A percentile compares a stretch with the other conserved stretches of the same genome.
Conservation (phyloP, 2,888 invertebrate species). For the Perizoma affinitatum region DNA sequence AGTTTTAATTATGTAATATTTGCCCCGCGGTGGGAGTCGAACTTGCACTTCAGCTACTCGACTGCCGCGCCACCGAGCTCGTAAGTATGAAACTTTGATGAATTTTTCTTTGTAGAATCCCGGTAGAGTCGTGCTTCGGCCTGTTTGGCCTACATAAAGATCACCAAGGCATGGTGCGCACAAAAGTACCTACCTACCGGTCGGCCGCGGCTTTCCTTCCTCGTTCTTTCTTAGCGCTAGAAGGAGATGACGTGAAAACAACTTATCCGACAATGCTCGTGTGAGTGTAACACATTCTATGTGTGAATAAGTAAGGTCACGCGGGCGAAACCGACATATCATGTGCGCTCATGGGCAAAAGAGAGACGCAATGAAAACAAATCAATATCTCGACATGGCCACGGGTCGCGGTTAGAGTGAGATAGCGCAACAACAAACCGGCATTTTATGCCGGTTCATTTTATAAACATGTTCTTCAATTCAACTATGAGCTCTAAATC, state of each 20-base stretch:
- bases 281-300: slow-evolving; percentile 47
- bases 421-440: slow-evolving; percentile 82
- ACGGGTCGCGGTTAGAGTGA: slow-evolving; percentile 72
- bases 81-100: slow-evolving; percentile 3
- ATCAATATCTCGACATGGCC: slow-evolving; percentile 72
- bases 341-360: slow-evolving; percentile 63
- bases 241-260: slow-evolving; percentile 81
- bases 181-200: slow-evolving; percentile 44
- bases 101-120: slow-evolving; percentile 13
- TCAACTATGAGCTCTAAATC: slow-evolving; percentile 57
- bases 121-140: slow-evolving; percentile 41
- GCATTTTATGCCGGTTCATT: slow-evolving; percentile 72
- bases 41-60: too few species aligned
- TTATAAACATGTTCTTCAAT: slow-evolving; percentile 39
- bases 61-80: background rate
- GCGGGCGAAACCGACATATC: slow-evolving; percentile 64
- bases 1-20: too few species aligned
- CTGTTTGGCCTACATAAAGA: slow-evolving; percentile 52
- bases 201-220: slow-evolving; percentile 66
- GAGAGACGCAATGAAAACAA: slow-evolving; percentile 84
- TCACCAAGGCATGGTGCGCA: slow-evolving; percentile 45
- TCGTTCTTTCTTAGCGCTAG: slow-evolving; percentile 64
- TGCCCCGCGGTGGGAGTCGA: too few species aligned
- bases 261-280: slow-evolving; percentile 63
- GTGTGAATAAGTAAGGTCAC: slow-evolving; percentile 80